Evolutionary conservation across 2,888 invertebrate species (phyloP).

Genomic region (Rambutsinella grinnellia): DNA sequence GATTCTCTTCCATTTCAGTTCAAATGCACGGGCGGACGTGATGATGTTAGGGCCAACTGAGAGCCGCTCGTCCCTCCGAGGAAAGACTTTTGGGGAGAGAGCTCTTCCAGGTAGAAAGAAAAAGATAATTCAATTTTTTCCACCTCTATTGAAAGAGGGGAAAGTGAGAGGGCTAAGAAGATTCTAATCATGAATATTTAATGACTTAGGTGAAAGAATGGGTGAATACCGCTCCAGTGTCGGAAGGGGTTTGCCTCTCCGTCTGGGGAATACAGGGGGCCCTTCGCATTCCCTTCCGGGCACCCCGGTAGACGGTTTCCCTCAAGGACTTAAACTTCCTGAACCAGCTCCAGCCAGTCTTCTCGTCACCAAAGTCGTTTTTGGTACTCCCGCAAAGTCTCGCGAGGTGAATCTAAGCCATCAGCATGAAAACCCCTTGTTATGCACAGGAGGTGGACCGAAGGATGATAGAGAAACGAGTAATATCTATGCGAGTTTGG

Average conservation of each 20-base stretch:
- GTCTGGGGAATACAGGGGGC: constrained; percentile 63
- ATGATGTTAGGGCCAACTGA: constrained; percentile 66
- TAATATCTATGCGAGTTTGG: constrained; percentile 66
- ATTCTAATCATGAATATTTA: constrained; percentile 60
- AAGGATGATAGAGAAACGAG: constrained; percentile 65
- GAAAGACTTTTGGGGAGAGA: constrained; percentile 67
- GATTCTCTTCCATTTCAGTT: constrained; percentile 57
- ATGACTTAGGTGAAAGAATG: constrained; percentile 66
- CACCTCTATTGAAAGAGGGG: not conserved
- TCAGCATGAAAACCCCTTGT: constrained; percentile 65
- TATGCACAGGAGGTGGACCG: constrained; percentile 64
- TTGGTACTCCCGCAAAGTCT: constrained; percentile 66
- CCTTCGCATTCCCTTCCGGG: constrained; percentile 66
- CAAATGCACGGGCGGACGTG: constrained; percentile 66
- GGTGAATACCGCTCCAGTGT: constrained; percentile 67
- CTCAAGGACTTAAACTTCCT: constrained; percentile 66
- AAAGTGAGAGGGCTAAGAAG: constrained; percentile 31
- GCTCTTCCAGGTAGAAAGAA: constrained; percentile 67
- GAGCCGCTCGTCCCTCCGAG: constrained; percentile 66
- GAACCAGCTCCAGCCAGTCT: constrained; percentile 66
- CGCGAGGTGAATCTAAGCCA: constrained; percentile 66
- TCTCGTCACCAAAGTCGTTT: constrained; percentile 66
- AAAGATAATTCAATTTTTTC: constrained; percentile 55
- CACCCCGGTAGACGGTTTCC: constrained; percentile 67
- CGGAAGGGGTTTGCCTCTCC: constrained; percentile 66